Evolutionary conservation across 2,113 vertebrate species (phyloP).

Genomic region (Myotis davidii): DNA sequence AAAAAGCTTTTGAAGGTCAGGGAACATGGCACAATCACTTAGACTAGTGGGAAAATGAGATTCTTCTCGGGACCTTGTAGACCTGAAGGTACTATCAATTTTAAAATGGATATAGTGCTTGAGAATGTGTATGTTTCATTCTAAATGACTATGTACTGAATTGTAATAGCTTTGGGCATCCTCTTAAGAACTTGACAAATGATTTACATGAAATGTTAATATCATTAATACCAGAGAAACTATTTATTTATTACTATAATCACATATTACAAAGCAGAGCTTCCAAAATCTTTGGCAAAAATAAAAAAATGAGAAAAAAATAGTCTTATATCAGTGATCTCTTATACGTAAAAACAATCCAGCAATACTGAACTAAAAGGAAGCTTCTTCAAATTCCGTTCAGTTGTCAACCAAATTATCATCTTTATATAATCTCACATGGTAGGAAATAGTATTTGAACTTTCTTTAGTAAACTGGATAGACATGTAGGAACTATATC

Average conservation of each 20-base stretch:
- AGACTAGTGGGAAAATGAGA: constrained; percentile 75
- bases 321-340: background rate
- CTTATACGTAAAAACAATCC: background rate
- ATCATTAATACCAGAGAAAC: constrained; percentile 67
- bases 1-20: constrained; percentile 78
- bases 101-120: constrained; percentile 60
- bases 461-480: background rate
- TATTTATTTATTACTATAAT: constrained; percentile 68
- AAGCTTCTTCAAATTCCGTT: background rate
- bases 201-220: constrained; percentile 73
- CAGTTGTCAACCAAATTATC: background rate
- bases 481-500: background rate
- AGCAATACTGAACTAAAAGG: background rate
- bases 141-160: constrained; percentile 68
- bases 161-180: constrained; percentile 63
- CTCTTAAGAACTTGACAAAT: constrained; percentile 68
- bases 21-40: constrained; percentile 66
- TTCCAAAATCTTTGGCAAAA: constrained; percentile 22
- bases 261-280: constrained; percentile 27
- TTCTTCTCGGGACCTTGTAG: constrained; percentile 74
- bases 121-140: background rate
- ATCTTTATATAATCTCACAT: background rate
- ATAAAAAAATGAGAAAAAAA: background rate
- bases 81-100: constrained; percentile 69
- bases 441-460: background rate